A percentile compares a stretch with the other conserved stretches of the same genome.
phyloP scores from a whole-genome alignment of 2,113 vertebrate species.

The Sylvietta virens region DNA sequence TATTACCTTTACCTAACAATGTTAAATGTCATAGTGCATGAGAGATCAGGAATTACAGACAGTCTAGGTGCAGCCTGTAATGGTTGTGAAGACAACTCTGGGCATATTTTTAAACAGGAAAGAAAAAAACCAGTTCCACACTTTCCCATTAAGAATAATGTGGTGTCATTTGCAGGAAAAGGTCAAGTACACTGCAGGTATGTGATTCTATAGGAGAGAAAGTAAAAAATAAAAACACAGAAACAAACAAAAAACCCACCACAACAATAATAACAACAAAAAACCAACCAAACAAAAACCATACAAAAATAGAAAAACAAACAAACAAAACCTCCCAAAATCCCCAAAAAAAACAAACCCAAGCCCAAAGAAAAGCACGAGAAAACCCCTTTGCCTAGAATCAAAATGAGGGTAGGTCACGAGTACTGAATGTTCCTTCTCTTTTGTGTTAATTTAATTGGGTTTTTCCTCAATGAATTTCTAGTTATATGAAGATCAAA shows the following conservation, averaged over 20 bases:
- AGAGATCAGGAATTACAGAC: neutral
- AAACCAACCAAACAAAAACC: neutral
- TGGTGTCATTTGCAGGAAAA: neutral
- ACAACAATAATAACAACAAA: no score
- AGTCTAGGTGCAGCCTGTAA: neutral
- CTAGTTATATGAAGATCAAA: neutral
- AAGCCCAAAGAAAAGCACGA: neutral
- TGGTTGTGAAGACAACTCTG: neutral
- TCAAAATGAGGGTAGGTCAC: neutral
- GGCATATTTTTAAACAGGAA: neutral
- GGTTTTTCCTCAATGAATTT: neutral
- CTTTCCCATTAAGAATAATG: neutral
- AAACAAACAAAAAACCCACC: neutral
- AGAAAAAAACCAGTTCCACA: neutral
- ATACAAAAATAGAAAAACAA: neutral
- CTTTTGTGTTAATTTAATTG: neutral
- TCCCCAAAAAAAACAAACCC: fast-evolving
- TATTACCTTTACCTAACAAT: neutral
- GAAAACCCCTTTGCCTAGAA: neutral
- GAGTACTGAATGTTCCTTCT: neutral
- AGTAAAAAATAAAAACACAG: neutral
- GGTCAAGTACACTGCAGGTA: neutral
- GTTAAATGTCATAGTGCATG: neutral
- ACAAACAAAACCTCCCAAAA: neutral
- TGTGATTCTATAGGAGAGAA: neutral